Percentiles rank a stretch among this genome's conserved stretches.
phyloP scores from a whole-genome alignment of 2,797 vertebrate species.

The Poeciliopsis infans region DNA sequence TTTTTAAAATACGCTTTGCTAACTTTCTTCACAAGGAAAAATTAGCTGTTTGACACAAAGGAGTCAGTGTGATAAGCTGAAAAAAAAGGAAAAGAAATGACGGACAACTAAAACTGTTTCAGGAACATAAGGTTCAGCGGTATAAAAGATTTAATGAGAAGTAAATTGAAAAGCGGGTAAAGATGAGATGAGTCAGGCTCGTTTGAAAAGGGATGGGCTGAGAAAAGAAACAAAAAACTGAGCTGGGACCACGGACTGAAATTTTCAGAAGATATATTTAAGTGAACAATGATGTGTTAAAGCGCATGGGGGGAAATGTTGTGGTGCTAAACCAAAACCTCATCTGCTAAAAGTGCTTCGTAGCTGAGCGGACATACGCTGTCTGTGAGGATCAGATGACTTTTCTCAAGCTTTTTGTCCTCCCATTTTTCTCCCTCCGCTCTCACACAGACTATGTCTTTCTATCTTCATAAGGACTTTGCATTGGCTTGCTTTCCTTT shows the following conservation, averaged over 20 bases:
- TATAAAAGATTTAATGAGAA: slow-evolving; percentile 28
- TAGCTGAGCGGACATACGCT: slow-evolving; percentile 17
- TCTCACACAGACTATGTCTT: not conserved
- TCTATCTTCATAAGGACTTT: not conserved
- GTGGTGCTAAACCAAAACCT: slow-evolving; percentile 22
- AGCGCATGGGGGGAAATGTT: slow-evolving; percentile 37
- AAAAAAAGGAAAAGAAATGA: not conserved
- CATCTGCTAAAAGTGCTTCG: slow-evolving; percentile 12
- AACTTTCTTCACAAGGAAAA: not conserved
- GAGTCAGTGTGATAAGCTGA: slow-evolving; percentile 1
- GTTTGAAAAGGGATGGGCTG: slow-evolving; percentile 19
- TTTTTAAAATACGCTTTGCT: not conserved
- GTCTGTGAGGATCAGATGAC: slow-evolving; percentile 32
- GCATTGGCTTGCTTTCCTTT: not conserved
- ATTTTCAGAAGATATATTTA: slow-evolving; percentile 64
- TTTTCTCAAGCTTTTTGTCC: slow-evolving; percentile 13
- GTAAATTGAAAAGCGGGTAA: slow-evolving; percentile 21
- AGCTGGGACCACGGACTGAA: slow-evolving; percentile 24
- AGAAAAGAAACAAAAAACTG: slow-evolving; percentile 32
- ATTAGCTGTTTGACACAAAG: not conserved
- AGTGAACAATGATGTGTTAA: slow-evolving; percentile 44
- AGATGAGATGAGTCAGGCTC: slow-evolving; percentile 38
- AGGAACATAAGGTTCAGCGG: slow-evolving; percentile 20
- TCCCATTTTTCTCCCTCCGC: not conserved
- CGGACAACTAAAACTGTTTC: slow-evolving; percentile 8